Evolutionary conservation across 2,888 invertebrate species (phyloP).

Genomic region (Tiliacea citrago): DNA sequence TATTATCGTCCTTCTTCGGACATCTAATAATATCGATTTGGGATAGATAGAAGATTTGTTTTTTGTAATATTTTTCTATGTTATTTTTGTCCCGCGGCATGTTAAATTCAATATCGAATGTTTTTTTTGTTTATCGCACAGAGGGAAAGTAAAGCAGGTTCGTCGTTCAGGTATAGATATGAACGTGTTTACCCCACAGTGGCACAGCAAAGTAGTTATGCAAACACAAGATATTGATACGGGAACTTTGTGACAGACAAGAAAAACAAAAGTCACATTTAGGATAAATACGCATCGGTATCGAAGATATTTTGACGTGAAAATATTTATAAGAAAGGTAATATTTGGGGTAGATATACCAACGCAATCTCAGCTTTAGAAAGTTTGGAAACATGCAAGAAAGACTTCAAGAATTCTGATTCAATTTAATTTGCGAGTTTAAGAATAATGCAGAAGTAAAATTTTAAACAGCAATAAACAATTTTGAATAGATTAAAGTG

Average conservation of each 20-base stretch:
- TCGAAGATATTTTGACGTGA: slow-evolving; percentile 62
- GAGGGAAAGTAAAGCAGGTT: slow-evolving; percentile 51
- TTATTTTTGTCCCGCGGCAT: slow-evolving; percentile 46
- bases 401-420: background rate
- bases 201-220: slow-evolving; percentile 84
- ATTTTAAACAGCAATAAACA: slow-evolving; percentile 75
- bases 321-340: slow-evolving; percentile 58
- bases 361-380: background rate
- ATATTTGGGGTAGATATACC: slow-evolving; percentile 7
- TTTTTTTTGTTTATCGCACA: slow-evolving; percentile 70
- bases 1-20: slow-evolving; percentile 89
- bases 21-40: slow-evolving; percentile 86
- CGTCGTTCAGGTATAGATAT: slow-evolving; percentile 77
- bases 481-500: slow-evolving; percentile 79
- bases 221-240: slow-evolving; percentile 87
- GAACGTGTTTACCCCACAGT: slow-evolving; percentile 80
- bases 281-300: slow-evolving; percentile 71
- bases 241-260: slow-evolving; percentile 83
- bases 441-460: slow-evolving; percentile 66
- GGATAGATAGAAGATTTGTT: slow-evolving; percentile 71
- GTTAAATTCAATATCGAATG: slow-evolving; percentile 62
- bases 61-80: slow-evolving; percentile 64
- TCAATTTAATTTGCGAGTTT: slow-evolving; percentile 33
- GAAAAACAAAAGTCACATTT: slow-evolving; percentile 86
- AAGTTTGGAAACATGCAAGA: background rate